Evolutionary conservation across 2,888 invertebrate genomes (phyloP).

Genomic region (Gryllus longicercus): DNA sequence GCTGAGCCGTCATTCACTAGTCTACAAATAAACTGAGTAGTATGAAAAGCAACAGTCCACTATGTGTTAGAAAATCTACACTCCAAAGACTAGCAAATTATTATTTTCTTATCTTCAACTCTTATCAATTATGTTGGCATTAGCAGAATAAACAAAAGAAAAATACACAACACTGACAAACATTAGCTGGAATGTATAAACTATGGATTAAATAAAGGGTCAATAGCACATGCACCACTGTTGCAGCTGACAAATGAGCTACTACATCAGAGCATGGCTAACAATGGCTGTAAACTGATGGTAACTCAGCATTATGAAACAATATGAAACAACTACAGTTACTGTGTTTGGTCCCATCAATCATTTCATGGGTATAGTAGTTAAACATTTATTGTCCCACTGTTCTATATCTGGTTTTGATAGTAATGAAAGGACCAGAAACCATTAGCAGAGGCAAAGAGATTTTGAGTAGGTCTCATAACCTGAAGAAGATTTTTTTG

Average conservation of each 20-base stretch:
- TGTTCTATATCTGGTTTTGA: neutral
- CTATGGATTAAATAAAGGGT: constrained; percentile 6
- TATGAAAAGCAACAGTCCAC: constrained; percentile 6
- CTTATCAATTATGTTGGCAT: neutral
- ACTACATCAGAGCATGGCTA: neutral
- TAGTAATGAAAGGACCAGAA: neutral
- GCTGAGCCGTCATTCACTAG: neutral
- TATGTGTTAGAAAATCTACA: neutral
- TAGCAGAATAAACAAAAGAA: neutral
- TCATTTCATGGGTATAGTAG: neutral
- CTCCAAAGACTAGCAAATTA: neutral
- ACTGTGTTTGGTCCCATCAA: neutral
- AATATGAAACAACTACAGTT: neutral
- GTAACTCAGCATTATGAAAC: neutral
- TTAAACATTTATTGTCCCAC: neutral
- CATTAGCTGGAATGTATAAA: constrained; percentile 2
- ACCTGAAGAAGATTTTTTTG: neutral
- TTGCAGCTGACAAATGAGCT: neutral
- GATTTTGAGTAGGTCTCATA: neutral
- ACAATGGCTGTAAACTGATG: neutral
- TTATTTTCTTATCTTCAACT: neutral
- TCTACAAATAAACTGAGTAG: neutral
- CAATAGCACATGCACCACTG: constrained; percentile 8
- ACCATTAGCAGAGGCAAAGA: constrained; percentile 9
- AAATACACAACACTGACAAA: constrained; percentile 1